Evolutionary conservation across 2,113 vertebrate species (phyloP).

Genomic region (Strigops habroptila): DNA sequence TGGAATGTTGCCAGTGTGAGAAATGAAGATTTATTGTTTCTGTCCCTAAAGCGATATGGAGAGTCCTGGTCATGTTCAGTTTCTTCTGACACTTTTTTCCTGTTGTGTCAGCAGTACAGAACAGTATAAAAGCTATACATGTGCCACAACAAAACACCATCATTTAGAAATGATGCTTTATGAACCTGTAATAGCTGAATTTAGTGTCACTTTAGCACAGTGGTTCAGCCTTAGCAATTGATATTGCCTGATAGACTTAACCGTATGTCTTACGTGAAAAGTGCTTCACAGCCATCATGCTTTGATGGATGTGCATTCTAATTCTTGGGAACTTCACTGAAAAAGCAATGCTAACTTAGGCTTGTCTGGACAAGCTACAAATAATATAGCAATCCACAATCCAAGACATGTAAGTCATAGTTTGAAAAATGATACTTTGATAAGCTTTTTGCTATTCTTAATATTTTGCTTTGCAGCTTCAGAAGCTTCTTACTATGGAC

Average conservation of each 20-base stretch:
- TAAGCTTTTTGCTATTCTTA: constrained; percentile 3
- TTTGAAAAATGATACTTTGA: constrained; percentile 30
- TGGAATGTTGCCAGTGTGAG: neutral
- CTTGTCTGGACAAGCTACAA: neutral
- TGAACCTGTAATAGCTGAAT: neutral
- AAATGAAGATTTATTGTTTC: neutral
- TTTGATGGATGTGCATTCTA: neutral
- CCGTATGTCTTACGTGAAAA: neutral
- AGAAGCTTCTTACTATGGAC: constrained; percentile 98
- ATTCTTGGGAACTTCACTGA: neutral
- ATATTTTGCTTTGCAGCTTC: constrained; percentile 80
- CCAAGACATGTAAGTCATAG: neutral
- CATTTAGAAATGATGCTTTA: neutral
- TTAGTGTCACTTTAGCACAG: neutral
- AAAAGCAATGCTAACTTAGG: neutral
- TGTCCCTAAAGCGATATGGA: accelerated
- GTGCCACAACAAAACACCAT: neutral
- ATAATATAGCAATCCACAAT: neutral
- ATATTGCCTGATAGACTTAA: neutral
- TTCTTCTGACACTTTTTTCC: neutral
- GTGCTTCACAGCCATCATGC: neutral
- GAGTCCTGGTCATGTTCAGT: neutral
- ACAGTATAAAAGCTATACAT: neutral
- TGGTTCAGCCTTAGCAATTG: neutral
- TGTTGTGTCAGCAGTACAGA: neutral